phyloP scores from a whole-genome alignment of 2,113 vertebrate genomes.

The Mastomys coucha region DNA sequence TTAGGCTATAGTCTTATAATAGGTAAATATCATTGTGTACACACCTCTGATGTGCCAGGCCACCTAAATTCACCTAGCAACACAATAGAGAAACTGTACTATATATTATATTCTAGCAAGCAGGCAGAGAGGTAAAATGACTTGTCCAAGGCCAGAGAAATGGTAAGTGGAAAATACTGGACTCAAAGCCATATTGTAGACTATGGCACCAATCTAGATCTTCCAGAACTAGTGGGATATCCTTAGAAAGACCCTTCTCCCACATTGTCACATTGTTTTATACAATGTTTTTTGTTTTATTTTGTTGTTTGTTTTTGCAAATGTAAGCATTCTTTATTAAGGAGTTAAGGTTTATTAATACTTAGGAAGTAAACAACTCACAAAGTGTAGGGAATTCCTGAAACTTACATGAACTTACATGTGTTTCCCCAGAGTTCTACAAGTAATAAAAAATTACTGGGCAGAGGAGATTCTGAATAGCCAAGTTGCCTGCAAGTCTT shows the following conservation, averaged over 20 bases:
- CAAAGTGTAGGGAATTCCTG: not conserved
- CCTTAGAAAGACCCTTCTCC: not conserved
- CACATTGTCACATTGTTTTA: no score
- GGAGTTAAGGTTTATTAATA: not conserved
- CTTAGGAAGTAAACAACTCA: not conserved
- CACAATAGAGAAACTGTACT: not conserved
- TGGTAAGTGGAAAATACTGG: not conserved
- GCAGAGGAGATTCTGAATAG: not conserved
- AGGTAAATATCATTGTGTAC: not conserved
- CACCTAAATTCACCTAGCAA: not conserved
- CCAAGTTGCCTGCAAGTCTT: not conserved
- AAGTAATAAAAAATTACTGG: not conserved
- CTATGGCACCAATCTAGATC: not conserved
- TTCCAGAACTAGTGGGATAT: fast-evolving
- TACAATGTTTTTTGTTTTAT: not conserved
- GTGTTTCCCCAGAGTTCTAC: no score
- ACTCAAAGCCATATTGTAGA: not conserved
- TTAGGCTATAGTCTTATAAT: fast-evolving
- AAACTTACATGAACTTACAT: not conserved
- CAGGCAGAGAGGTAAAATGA: not conserved
- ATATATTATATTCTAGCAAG: not conserved
- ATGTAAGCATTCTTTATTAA: not conserved
- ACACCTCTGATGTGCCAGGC: not conserved
- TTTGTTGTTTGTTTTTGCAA: not conserved
- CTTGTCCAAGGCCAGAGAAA: not conserved